Evolutionary conservation across 2,797 vertebrate genomes (phyloP), one percentile per base, ranked within the genome.

Genomic region (Manis pentadactyla): DNA sequence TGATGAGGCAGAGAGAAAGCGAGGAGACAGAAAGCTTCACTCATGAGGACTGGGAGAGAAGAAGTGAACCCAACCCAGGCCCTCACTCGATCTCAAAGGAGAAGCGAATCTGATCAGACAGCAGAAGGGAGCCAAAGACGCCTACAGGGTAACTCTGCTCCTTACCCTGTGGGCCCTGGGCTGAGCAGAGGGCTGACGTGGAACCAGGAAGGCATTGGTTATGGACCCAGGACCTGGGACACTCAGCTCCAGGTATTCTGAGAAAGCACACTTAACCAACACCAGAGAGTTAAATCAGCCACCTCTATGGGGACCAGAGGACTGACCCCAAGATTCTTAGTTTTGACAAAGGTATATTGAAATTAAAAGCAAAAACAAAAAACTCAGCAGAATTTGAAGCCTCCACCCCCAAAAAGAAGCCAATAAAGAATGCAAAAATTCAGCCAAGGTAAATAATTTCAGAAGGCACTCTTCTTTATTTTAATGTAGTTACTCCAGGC

Each of bases 291-390:
- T 18, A 46, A 77, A 61, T 15, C 17, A 68, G 34, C n/a, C 19
- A 34, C 10, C 27, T 17, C 37, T 73, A 31, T n/a, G 23, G n/a
- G 14, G 5, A 59, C 11, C 18, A 64, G 39, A 39, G 29, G 14
- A 61, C 51, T 71, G 17, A 27, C 13, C 10, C 34, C 8, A 27
- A 49, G 31, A 57, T 49, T 93, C 51, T 86, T 82, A 29, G 61
- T 85, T 94, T 94, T 66, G 18, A 95, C 49, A 90, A 82, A 59
- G 71, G 18, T 27, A 68, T 39, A 23, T 77, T 71, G 51, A 63
- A 82, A 57, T 86, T 59, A 81, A 90, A 85, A 63, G 66, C 31
- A 71, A 78, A 69, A 85, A 1, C 25, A 84, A 75, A 94, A 74
- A 55, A n/a, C 19, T 83, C 63, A 73, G 17, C 68, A 64, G 39